Base-by-base conservation (phyloP, 2,797 vertebrate species). In the Lacerta agilis region DNA sequence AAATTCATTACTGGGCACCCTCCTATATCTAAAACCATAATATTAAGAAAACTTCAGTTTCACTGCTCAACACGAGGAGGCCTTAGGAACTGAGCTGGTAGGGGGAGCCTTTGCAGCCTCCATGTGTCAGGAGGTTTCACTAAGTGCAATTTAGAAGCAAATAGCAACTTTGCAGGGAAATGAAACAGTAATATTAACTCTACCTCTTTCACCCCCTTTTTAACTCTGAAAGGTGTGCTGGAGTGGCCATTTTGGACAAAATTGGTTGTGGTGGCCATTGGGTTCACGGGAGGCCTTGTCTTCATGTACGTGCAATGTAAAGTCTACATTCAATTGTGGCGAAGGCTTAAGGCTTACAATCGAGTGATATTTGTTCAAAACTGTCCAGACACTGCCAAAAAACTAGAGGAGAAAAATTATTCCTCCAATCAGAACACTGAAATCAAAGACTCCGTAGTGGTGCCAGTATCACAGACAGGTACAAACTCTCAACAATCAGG, bases 201-300 rank as follows among this genome's bases (percentile, higher is more conserved):
- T 86, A 58, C 33, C 1, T 58, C 87, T 25, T 71, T 69, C 36
- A n/a, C 3, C 4, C 11, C 36, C 27, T 67, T 25, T 87, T 11
- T 79, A 73, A 6, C 91, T 55, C 91, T 94, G 89, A 72, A 95
- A 99, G 99, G 98, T 94, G 97, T 98, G 90, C 97, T 99, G 38
- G 98, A 99, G 94, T 99, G 98, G 99, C 98, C 99, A 0, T 99
- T 99, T 96, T 99, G 99, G 99, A 99, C 98, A 94, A 99, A 99
- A 95, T 96, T 99, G 49, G 98, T 98, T 0, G 98, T 99, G 93
- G 99, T 99, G 95, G 98, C 97, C 90, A 98, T 99, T 41, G 98
- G 98, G 92, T 98, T 98, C 95, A 98, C 97, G 0, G 98, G 98
- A 1, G 98, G 98, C 86, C 97, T 99, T 64, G 97, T 99, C 96